Base-by-base conservation (phyloP, 2,797 vertebrate genomes). In the Gymnothorax javanicus region DNA sequence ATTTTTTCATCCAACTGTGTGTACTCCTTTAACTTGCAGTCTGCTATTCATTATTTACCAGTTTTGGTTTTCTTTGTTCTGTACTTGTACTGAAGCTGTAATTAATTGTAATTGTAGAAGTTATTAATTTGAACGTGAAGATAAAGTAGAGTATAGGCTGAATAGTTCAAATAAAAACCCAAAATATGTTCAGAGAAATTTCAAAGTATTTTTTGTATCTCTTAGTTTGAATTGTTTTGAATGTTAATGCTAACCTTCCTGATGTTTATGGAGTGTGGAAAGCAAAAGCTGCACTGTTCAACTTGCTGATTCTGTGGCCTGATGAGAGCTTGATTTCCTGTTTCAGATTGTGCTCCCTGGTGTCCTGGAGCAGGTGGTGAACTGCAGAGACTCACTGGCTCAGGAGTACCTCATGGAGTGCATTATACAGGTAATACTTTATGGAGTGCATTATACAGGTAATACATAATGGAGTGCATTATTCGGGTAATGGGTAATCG, bases 391-490 rank as follows among this genome's bases (percentile, higher is more conserved):
- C 95, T 96, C 98, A 0, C 91, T 99, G 94, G 99, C 99, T 88
- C 99, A 99, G 93, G 99, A 99, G 90, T 99, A 99, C 94, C 97
- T 99, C 83, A 99, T 99, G 99, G 99, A 99, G 91, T 43, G 33
- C 33, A 43, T 43, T 43, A 43, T 43, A 43, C 33, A 43, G 33
- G 33, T 43, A 99, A 90, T 99, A 99, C 94, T 97, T 99, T 83
- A 99, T 99, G 99, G 99, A 99, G 91, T 99, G 99, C 91, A 99
- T 99, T 90, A 99, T 99, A n/a, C n/a, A n/a, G n/a, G n/a, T n/a
- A n/a, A n/a, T n/a, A n/a, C n/a, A n/a, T n/a, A n/a, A n/a, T n/a
- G n/a, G n/a, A n/a, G n/a, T n/a, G n/a, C n/a, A n/a, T n/a, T n/a
- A n/a, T n/a, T n/a, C n/a, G n/a, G n/a, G n/a, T n/a, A n/a, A n/a